phyloP scores from a whole-genome alignment of 2,113 vertebrate species.

The Potamarius usumacintae region DNA sequence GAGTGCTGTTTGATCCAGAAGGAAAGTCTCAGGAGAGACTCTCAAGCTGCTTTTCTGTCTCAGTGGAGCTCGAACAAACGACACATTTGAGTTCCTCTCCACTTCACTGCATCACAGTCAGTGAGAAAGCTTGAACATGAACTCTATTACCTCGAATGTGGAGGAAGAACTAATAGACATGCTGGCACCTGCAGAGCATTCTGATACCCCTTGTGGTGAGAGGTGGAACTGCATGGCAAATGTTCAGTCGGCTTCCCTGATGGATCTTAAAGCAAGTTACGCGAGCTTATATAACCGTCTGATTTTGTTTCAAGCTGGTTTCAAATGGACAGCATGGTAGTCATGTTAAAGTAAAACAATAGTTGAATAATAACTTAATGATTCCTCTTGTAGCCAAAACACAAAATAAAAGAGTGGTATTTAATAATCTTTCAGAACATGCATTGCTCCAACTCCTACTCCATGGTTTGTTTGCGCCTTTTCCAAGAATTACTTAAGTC shows the following conservation, averaged over 20 bases:
- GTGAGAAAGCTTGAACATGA: constrained; percentile 25
- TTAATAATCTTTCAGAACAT: neutral
- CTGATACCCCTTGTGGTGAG: constrained; percentile 4
- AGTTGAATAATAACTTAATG: neutral
- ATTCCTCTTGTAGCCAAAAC: neutral
- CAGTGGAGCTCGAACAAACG: neutral
- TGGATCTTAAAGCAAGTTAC: neutral
- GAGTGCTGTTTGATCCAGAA: constrained; percentile 23
- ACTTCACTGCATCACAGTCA: neutral
- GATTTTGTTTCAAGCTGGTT: neutral
- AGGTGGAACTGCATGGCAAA: neutral
- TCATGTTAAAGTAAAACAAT: neutral
- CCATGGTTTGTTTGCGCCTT: constrained; percentile 4
- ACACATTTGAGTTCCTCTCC: neutral
- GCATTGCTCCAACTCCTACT: neutral
- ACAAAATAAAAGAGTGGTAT: neutral
- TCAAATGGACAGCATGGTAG: neutral
- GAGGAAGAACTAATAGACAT: neutral
- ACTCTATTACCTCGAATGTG: constrained; percentile 5
- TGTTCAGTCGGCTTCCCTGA: neutral
- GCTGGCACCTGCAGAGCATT: neutral
- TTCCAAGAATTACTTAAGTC: constrained; percentile 32
- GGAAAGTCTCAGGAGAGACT: constrained; percentile 33
- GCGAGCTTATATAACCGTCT: neutral
- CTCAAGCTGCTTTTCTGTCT: constrained; percentile 21